Percentiles rank a stretch among this genome's conserved stretches.
Evolutionary conservation across 1,140 invertebrate genomes (phyloP).

Genomic region (Cydia fagiglandana): DNA sequence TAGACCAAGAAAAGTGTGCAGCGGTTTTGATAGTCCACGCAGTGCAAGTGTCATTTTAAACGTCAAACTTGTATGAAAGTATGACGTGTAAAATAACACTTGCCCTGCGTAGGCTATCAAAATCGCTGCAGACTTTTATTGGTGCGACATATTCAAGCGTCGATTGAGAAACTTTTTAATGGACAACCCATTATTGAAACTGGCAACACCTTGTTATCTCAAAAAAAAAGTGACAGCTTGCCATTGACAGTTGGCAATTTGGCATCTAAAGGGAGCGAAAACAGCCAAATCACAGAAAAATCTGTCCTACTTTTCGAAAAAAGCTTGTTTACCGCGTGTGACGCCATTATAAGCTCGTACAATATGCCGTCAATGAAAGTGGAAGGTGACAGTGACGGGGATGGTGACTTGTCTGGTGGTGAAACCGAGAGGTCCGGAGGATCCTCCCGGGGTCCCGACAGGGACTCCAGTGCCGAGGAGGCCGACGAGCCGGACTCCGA

Average conservation of each 20-base stretch:
- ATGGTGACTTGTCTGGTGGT: conserved; percentile 81
- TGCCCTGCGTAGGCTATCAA: no score
- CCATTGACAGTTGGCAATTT: conserved; percentile 36
- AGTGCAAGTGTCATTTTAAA: no score
- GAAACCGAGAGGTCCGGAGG: conserved; percentile 82
- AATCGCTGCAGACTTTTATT: no score
- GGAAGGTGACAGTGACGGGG: conserved; percentile 80
- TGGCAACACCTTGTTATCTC: neutral
- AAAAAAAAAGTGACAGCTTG: conserved; percentile 22
- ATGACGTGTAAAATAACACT: no score
- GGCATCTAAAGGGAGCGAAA: conserved; percentile 48
- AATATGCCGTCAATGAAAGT: conserved; percentile 80
- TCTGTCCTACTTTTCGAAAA: conserved; percentile 25
- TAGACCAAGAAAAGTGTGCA: no score
- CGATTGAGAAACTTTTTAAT: no score
- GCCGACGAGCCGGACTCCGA: conserved; percentile 87
- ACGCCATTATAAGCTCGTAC: neutral
- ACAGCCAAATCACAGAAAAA: conserved; percentile 26
- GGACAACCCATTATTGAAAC: neutral
- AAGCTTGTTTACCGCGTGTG: neutral
- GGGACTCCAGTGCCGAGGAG: conserved; percentile 86
- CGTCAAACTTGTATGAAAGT: no score
- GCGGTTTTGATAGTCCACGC: no score
- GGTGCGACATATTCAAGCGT: no score
- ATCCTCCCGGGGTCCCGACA: conserved; percentile 81